These are phyloP conservation scores for Pipistrellus pipistrellus DNA, from an alignment of 2,797 vertebrate species.

Conservation along the genomic window DNA sequence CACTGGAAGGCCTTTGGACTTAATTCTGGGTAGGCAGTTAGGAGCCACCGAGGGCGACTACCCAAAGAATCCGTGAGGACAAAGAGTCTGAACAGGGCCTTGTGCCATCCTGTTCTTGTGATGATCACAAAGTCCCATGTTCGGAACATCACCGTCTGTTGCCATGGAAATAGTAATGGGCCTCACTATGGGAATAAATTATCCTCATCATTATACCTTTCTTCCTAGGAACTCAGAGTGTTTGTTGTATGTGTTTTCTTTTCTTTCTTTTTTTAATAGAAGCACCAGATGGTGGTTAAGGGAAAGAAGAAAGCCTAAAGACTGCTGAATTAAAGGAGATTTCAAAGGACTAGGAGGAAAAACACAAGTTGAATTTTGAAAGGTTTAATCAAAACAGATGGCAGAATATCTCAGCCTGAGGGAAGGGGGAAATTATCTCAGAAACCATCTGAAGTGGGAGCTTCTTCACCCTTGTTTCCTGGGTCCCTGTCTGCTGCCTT, in stretches of 20 bases:
- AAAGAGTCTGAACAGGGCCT: conserved; percentile 80
- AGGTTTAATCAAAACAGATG: conserved; percentile 87
- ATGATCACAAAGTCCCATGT: conserved; percentile 84
- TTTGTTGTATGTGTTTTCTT: conserved; percentile 82
- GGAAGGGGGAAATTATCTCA: conserved; percentile 80
- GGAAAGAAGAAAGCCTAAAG: conserved; percentile 83
- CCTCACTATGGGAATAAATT: conserved; percentile 86
- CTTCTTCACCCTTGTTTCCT: conserved; percentile 75
- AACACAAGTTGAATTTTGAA: conserved; percentile 86
- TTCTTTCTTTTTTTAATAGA: conserved; percentile 73
- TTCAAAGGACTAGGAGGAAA: conserved; percentile 85
- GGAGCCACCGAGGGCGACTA: conserved; percentile 76
- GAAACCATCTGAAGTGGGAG: conserved; percentile 79
- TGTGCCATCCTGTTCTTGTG: conserved; percentile 83
- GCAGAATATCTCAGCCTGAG: conserved; percentile 83
- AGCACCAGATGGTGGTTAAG: conserved; percentile 85
- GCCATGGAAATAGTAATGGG: conserved; percentile 86
- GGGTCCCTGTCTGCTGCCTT: conserved; percentile 67
- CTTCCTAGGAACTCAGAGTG: conserved; percentile 82
- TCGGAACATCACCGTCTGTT: conserved; percentile 86
- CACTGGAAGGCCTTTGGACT: conserved; percentile 50
- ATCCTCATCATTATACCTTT: conserved; percentile 85
- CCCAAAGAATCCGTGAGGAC: conserved; percentile 79
- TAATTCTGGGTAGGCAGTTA: conserved; percentile 63
- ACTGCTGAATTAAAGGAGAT: conserved; percentile 84